phyloP scores from a whole-genome alignment of 2,797 vertebrate species.

The Valencia hispanica region DNA sequence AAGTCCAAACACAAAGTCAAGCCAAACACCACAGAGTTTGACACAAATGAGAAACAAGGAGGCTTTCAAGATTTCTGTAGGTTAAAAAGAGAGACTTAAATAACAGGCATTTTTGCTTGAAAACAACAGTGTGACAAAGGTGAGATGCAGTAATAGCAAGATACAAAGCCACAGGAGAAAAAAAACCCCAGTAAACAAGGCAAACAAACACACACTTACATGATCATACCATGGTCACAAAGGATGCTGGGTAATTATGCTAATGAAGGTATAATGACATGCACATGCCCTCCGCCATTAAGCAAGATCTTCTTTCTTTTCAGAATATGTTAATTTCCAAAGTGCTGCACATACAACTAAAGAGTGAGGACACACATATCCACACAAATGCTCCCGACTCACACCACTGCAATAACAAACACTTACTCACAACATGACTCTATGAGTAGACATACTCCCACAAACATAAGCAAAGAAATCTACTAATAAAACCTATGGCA shows the following conservation, averaged over 20 bases:
- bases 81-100: neutral
- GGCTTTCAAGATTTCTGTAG: neutral
- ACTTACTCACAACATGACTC: neutral
- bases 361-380: constrained; percentile 9
- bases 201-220: constrained; percentile 31
- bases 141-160: constrained; percentile 17
- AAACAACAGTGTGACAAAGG: constrained; percentile 21
- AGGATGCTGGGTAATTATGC: constrained; percentile 79
- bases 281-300: constrained; percentile 75
- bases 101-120: constrained; percentile 12
- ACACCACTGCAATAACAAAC: neutral
- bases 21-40: neutral
- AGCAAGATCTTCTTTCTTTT: constrained; percentile 66
- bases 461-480: neutral
- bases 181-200: constrained; percentile 40
- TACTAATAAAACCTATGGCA: neutral
- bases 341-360: constrained; percentile 28
- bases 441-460: neutral
- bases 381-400: neutral
- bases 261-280: constrained; percentile 78
- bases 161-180: constrained; percentile 44
- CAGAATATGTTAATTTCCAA: constrained; percentile 74
- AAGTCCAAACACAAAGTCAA: neutral
- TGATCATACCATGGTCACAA: constrained; percentile 72
- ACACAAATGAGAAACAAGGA: neutral